phyloP scores from a whole-genome alignment of 2,797 vertebrate genomes.

The Acropternis orthonyx region DNA sequence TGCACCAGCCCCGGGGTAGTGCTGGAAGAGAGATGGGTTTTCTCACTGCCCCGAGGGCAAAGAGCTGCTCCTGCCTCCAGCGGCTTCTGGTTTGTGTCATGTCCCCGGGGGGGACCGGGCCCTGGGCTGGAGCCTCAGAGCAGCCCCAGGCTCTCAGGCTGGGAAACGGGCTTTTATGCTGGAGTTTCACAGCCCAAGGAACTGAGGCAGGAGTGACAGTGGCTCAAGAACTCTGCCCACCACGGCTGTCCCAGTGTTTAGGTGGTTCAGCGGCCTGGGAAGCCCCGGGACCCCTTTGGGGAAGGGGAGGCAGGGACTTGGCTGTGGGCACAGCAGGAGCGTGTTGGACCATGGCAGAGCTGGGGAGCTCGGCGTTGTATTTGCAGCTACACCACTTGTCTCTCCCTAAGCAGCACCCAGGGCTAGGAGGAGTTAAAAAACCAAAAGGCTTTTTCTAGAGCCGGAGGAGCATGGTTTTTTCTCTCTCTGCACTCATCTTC shows the following conservation, averaged over 20 bases:
- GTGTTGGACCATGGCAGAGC: background rate
- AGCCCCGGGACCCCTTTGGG: background rate
- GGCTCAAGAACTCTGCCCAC: background rate
- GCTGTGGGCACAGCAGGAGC: background rate
- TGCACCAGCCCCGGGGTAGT: background rate
- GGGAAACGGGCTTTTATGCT: background rate
- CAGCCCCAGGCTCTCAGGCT: background rate
- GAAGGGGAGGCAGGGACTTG: background rate
- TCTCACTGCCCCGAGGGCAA: background rate
- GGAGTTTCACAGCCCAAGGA: background rate
- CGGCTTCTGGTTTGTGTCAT: background rate
- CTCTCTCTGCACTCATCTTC: background rate
- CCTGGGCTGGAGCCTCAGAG: background rate
- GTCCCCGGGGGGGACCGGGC: rapidly evolving
- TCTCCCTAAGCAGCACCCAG: background rate
- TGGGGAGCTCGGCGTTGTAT: rapidly evolving
- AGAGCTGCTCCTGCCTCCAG: background rate
- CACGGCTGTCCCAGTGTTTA: rapidly evolving
- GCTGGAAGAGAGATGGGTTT: rapidly evolving
- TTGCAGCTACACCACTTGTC: background rate
- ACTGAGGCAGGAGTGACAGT: background rate
- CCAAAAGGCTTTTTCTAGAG: background rate
- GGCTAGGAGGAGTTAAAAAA: background rate
- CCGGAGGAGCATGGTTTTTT: background rate
- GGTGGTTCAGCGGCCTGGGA: background rate